Conservation (phyloP, 2,797 vertebrate genomes). For the Erithacus rubecula region DNA sequence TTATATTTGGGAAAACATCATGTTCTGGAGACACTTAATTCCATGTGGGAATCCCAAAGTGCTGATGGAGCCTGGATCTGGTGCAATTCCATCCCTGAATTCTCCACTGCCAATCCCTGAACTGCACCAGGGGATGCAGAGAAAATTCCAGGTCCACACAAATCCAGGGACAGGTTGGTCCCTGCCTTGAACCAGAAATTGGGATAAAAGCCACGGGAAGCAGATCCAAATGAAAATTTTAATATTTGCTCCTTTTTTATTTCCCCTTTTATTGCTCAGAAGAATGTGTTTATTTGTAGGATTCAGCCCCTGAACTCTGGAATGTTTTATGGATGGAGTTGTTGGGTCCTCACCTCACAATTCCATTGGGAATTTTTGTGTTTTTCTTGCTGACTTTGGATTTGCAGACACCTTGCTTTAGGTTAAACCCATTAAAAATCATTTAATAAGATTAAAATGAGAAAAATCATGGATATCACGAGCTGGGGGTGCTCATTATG, state of each 20-base stretch:
- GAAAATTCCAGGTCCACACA: background rate
- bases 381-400: background rate
- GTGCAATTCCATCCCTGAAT: background rate
- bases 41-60: background rate
- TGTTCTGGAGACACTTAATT: background rate
- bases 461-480: background rate
- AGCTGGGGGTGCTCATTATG: background rate
- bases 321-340: background rate
- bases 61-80: background rate
- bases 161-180: background rate
- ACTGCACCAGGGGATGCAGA: background rate
- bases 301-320: background rate
- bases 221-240: background rate
- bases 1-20: background rate
- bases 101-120: background rate
- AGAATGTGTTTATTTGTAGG: background rate
- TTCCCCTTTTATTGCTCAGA: background rate
- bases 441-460: background rate
- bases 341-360: background rate
- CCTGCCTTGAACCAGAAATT: background rate
- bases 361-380: background rate
- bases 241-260: background rate
- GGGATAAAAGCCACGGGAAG: rapidly evolving
- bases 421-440: background rate
- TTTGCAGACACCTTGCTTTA: background rate